Evolutionary conservation across 2,797 vertebrate species (phyloP).

Genomic region (Dicrostonyx torquatus): DNA sequence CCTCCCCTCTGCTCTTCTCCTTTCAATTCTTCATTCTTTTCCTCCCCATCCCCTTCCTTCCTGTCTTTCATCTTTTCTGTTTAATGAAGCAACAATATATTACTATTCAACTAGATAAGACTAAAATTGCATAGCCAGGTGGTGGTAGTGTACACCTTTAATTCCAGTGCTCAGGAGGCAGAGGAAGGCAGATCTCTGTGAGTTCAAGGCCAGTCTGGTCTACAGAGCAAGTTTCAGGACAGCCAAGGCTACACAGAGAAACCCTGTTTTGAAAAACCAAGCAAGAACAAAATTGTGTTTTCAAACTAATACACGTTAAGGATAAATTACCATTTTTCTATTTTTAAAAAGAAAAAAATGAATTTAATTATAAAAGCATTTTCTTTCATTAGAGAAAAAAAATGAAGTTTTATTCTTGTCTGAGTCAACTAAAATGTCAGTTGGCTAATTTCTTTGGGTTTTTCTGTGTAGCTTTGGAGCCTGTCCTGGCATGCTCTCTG

Average conservation of each 20-base stretch:
- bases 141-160: not conserved
- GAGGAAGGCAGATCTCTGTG: not conserved
- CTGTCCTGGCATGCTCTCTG: too few relatives aligned
- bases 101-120: not conserved
- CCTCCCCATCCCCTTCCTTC: not conserved
- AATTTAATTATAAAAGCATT: not conserved
- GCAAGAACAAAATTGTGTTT: not conserved
- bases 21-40: not conserved
- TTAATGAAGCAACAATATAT: not conserved
- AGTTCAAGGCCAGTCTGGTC: not conserved
- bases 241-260: not conserved
- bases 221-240: not conserved
- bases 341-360: not conserved
- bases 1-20: not conserved
- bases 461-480: too few relatives aligned
- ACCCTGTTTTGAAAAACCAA: not conserved
- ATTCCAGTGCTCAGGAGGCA: not conserved
- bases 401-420: not conserved
- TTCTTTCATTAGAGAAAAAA: not conserved
- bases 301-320: not conserved
- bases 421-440: not conserved
- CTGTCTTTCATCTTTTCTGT: not conserved
- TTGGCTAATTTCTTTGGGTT: not conserved
- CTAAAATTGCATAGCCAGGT: not conserved
- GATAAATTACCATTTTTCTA: not conserved